phyloP scores from a whole-genome alignment of 1,140 invertebrate genomes.

The Mactra quadrangularis region DNA sequence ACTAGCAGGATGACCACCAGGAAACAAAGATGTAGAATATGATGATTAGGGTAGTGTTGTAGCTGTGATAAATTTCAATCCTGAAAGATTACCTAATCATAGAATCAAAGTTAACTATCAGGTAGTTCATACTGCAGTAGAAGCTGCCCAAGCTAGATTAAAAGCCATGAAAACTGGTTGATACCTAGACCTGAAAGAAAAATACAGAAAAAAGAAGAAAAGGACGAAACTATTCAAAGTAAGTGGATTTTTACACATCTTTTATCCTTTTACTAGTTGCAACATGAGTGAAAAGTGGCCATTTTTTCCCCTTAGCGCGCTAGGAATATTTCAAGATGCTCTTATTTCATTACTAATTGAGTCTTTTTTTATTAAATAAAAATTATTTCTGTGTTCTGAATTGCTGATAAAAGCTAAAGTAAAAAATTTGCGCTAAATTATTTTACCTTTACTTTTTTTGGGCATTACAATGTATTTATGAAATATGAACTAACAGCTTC shows the following conservation, averaged over 20 bases:
- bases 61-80: constrained; percentile 77
- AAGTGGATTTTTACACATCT: not conserved
- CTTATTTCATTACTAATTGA: too few relatives aligned
- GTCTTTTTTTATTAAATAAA: too few relatives aligned
- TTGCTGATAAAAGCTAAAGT: too few relatives aligned
- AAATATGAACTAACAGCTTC: too few relatives aligned
- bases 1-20: constrained; percentile 80
- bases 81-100: constrained; percentile 80
- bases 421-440: too few relatives aligned
- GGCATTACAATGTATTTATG: too few relatives aligned
- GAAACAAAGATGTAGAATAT: constrained; percentile 81
- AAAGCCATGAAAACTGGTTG: constrained; percentile 81
- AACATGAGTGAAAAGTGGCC: too few relatives aligned
- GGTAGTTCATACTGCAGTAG: constrained; percentile 78
- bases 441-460: too few relatives aligned
- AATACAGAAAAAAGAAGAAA: constrained; percentile 27
- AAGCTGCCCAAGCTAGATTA: constrained; percentile 79
- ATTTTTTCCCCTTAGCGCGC: too few relatives aligned
- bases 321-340: too few relatives aligned
- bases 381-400: too few relatives aligned
- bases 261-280: constrained; percentile 23
- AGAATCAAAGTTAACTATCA: constrained; percentile 80
- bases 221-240: constrained; percentile 9
- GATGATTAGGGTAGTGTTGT: constrained; percentile 82
- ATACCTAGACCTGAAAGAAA: constrained; percentile 49